A percentile compares a stretch with the other conserved stretches of the same genome.
Evolutionary conservation across 2,113 vertebrate species (phyloP).

Genomic region (Petroica traversi): DNA sequence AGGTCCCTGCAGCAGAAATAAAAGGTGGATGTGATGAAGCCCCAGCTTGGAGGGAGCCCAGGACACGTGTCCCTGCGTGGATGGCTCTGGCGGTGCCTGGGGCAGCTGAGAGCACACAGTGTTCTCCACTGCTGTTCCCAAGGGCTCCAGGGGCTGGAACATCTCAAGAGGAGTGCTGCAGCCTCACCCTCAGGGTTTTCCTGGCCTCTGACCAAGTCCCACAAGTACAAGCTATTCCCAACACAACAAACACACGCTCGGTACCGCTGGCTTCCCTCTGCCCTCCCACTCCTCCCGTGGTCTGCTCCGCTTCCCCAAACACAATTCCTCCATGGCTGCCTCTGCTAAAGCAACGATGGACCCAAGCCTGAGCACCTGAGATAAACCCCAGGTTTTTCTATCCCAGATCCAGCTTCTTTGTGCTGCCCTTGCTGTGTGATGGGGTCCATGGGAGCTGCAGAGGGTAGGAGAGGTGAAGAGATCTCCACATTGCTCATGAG

Average conservation of each 20-base stretch:
- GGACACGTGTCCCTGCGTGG: neutral
- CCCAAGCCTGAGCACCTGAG: neutral
- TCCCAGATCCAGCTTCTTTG: neutral
- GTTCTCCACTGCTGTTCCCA: neutral
- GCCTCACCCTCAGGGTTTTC: neutral
- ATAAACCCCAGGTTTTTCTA: neutral
- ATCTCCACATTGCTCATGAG: neutral
- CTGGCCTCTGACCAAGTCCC: neutral
- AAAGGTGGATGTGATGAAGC: neutral
- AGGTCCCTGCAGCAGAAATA: neutral
- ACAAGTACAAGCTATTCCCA: neutral
- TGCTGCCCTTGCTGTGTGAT: neutral
- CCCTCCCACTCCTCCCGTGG: neutral
- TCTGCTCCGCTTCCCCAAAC: neutral
- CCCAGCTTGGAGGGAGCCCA: neutral
- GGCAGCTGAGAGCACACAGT: neutral
- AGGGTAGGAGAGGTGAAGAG: neutral
- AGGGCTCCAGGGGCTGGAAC: neutral
- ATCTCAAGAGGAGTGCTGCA: neutral
- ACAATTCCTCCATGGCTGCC: neutral
- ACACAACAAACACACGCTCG: accelerated
- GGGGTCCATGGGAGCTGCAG: neutral
- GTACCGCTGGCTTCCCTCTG: neutral
- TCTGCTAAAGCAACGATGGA: neutral
- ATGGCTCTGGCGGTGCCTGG: neutral